A percentile compares a stretch with the other conserved stretches of the same genome.
Evolutionary conservation across 2,888 invertebrate species (phyloP).

Genomic region (Yponomeuta plumbellus): DNA sequence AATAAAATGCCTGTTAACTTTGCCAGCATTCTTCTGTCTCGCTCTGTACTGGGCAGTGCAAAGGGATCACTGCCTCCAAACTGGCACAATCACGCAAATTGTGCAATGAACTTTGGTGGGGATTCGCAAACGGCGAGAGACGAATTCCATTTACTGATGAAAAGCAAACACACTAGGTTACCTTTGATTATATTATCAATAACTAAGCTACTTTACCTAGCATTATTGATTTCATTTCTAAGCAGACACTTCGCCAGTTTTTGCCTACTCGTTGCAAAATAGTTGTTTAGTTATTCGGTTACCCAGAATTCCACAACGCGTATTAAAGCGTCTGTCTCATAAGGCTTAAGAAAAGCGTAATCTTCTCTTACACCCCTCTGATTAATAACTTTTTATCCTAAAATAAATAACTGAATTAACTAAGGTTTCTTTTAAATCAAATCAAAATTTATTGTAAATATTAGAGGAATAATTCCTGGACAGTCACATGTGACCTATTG

Average conservation of each 20-base stretch:
- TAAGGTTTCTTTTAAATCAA: no score
- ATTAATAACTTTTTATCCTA: no score
- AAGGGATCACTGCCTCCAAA: background rate
- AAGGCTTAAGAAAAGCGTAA: no score
- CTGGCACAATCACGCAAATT: slow-evolving; percentile 32
- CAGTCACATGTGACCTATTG: no score
- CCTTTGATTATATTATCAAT: slow-evolving; percentile 26
- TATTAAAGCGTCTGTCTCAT: no score
- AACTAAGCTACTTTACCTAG: slow-evolving; percentile 22
- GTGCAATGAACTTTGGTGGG: slow-evolving; percentile 31
- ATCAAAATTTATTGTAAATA: no score
- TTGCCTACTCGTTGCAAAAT: background rate
- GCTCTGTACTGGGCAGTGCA: background rate
- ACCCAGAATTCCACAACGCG: no score
- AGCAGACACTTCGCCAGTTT: background rate
- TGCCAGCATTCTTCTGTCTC: background rate
- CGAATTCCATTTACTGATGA: slow-evolving; percentile 49
- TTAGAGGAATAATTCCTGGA: no score
- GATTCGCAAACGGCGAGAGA: slow-evolving; percentile 36
- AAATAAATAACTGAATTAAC: no score
- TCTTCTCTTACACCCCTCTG: no score
- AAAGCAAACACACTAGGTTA: slow-evolving; percentile 42
- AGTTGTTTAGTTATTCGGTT: no score
- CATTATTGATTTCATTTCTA: slow-evolving; percentile 40
- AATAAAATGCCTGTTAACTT: background rate